Evolutionary conservation across 2,888 invertebrate genomes (phyloP).

Genomic region (Synergus gifuensis): DNA sequence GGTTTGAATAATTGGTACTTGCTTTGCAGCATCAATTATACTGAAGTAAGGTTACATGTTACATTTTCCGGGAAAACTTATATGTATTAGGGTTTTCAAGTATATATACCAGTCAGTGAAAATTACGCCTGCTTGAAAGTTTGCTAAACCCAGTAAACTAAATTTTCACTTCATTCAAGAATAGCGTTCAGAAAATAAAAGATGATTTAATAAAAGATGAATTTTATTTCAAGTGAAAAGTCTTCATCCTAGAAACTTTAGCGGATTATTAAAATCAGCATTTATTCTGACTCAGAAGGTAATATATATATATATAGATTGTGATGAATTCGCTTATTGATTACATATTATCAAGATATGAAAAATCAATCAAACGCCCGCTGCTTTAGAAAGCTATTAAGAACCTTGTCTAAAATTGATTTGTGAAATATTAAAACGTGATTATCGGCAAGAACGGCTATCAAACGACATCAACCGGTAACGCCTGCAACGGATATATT

Average conservation of each 20-base stretch:
- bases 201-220: background rate
- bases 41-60: background rate
- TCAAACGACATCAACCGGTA: background rate
- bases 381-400: slow-evolving; percentile 15
- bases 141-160: background rate
- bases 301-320: background rate
- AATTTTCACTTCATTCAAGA: background rate
- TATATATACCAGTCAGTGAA: slow-evolving; percentile 11
- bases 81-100: background rate
- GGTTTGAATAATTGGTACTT: background rate
- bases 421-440: slow-evolving; percentile 58
- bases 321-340: background rate
- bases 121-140: background rate
- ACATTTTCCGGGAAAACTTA: slow-evolving; percentile 21
- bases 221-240: background rate
- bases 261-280: background rate
- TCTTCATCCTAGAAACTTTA: background rate
- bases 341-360: background rate
- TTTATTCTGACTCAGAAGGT: background rate
- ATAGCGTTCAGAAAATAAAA: background rate
- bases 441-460: slow-evolving; percentile 40
- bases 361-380: background rate
- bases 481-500: slow-evolving; percentile 1
- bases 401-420: slow-evolving; percentile 47
- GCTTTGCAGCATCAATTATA: background rate